Base-by-base conservation (phyloP, 2,797 vertebrate species). In the Borostomias antarcticus region DNA sequence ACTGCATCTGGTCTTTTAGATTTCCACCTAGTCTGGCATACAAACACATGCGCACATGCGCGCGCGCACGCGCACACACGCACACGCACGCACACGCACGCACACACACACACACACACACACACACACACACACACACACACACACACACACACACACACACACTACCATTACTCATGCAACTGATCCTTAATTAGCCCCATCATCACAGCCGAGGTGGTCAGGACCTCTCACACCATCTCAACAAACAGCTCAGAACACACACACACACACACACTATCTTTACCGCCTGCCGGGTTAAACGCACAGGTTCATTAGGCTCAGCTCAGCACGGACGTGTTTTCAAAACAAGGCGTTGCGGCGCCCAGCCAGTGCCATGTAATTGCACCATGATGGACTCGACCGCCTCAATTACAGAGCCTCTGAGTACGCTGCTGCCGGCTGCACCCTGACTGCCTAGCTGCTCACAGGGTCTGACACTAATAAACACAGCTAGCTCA, bases 301-400 rank as follows among this genome's bases (percentile, higher is more conserved):
- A 78, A 79, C 63, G 72, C 76, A 66, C 64, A 69, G 69, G 80
- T 82, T 80, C 80, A 85, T 82, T 67, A 66, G 67, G 63, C 32
- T 8, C 23, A 68, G 61, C 0, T 15, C 57, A 64, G 58, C 68
- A 59, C 67, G 75, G 74, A 64, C 68, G 37, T 69, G 78, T 86
- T 89, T 88, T 78, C 63, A 84, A 87, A 87, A 89, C 80, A 87
- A 75, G 70, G 73, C 74, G 83, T 90, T 82, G 89, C 37, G 48
- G 64, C 76, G 35, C 68, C 70, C 60, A 10, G 68, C 53, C 60
- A 10, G 68, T 51, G 45, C 73, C 77, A 75, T 81, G 75, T 78
- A 81, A 82, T 91, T 88, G 88, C 72, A 77, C 85, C 84, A 84
- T 66, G 72, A 90, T 78, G 72, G 61, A 82, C 80, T 82, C 68